Evolutionary conservation across 2,113 vertebrate genomes (phyloP).

Genomic region (Actinemys pallida): DNA sequence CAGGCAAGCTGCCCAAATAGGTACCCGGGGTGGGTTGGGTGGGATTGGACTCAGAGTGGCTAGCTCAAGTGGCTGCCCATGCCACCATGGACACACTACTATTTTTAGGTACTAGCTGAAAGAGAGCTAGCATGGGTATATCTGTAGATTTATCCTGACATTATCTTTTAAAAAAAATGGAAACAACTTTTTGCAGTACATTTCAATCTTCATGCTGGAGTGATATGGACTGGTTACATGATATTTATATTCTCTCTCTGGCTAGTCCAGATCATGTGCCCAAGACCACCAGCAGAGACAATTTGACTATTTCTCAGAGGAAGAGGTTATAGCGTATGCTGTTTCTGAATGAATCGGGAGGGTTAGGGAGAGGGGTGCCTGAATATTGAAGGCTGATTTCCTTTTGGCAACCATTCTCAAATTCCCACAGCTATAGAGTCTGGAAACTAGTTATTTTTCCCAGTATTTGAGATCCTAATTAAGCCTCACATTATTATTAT

Average conservation of each 20-base stretch:
- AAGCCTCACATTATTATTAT: neutral
- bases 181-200: neutral
- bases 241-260: neutral
- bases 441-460: neutral
- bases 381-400: neutral
- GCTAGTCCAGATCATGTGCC: neutral
- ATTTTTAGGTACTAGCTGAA: neutral
- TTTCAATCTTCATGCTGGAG: neutral
- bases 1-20: neutral
- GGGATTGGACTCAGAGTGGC: neutral
- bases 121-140: neutral
- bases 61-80: neutral
- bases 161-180: neutral
- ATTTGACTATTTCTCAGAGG: neutral
- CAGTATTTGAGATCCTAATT: neutral
- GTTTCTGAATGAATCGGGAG: neutral
- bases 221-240: neutral
- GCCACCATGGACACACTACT: neutral
- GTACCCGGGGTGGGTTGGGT: no score
- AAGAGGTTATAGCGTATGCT: neutral
- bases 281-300: neutral
- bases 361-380: neutral
- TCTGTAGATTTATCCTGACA: neutral
- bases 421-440: neutral
- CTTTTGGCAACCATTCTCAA: neutral